A percentile compares a stretch with the other conserved stretches of the same genome.
Evolutionary conservation across 2,797 vertebrate species (phyloP).

Genomic region (Crocidura indochinensis): DNA sequence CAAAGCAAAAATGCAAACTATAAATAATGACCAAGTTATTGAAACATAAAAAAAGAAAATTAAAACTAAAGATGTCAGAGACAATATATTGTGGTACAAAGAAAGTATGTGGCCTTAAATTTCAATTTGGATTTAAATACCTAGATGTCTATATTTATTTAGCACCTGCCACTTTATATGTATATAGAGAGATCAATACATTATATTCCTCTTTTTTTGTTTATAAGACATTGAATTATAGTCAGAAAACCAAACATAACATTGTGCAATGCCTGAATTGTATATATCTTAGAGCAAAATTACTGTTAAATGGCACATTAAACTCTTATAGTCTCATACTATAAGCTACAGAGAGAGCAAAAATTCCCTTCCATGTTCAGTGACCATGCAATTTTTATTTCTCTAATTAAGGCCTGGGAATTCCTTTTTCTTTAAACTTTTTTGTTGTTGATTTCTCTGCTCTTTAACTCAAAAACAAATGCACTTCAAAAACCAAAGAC

Average conservation of each 20-base stretch:
- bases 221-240: conserved; percentile 57
- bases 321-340: background rate
- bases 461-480: conserved; percentile 1
- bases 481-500: background rate
- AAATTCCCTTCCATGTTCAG: background rate
- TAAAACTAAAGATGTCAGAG: conserved; percentile 51
- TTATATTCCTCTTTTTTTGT: background rate
- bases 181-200: background rate
- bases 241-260: conserved; percentile 41
- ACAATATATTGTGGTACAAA: conserved; percentile 34
- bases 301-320: background rate
- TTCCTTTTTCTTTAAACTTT: conserved; percentile 44
- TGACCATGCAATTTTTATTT: background rate
- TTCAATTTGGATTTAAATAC: conserved; percentile 22
- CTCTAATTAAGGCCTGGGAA: background rate
- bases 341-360: background rate
- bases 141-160: background rate
- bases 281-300: background rate
- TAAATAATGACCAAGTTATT: conserved; percentile 50
- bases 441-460: conserved; percentile 30
- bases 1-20: conserved; percentile 66
- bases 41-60: conserved; percentile 69
- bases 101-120: conserved; percentile 40
- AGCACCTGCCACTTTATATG: background rate
- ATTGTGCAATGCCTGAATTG: conserved; percentile 2